Conservation (phyloP, 2,113 vertebrate genomes). For the Mustela lutreola region DNA sequence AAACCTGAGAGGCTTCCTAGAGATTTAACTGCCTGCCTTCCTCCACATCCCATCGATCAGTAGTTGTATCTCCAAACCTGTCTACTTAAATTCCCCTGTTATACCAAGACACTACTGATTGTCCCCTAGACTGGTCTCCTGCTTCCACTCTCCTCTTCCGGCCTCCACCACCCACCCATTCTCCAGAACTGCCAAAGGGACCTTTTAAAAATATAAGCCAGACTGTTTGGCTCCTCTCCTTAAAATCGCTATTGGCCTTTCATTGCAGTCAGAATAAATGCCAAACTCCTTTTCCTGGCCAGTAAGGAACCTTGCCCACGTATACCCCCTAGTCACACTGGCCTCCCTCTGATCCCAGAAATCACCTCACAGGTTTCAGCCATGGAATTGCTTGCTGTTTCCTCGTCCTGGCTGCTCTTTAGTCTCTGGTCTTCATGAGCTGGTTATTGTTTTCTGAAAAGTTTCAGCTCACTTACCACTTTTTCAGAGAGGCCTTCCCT, state of each 20-base stretch:
- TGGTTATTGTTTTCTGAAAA: background rate
- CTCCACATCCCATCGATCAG: too few relatives aligned
- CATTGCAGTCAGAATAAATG: background rate
- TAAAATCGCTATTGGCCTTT: background rate
- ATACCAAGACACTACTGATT: background rate
- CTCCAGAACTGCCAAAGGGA: background rate
- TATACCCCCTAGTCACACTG: background rate
- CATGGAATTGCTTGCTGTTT: background rate
- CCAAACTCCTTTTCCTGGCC: background rate
- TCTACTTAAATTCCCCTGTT: background rate
- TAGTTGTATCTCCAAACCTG: background rate
- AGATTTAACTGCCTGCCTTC: background rate
- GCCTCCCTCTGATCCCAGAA: background rate
- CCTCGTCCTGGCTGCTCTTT: background rate
- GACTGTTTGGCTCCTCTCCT: background rate
- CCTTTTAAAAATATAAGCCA: background rate
- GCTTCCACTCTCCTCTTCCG: background rate
- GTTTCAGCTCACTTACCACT: background rate
- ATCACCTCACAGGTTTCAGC: background rate
- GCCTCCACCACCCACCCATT: fast-evolving
- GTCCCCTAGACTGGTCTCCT: background rate
- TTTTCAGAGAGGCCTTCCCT: background rate
- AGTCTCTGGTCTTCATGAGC: background rate
- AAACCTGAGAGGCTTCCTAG: background rate
- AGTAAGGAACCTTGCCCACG: background rate